Evolutionary conservation across 2,888 invertebrate species (phyloP), one percentile per base, ranked within the genome.

Genomic region (Sialis lutaria): DNA sequence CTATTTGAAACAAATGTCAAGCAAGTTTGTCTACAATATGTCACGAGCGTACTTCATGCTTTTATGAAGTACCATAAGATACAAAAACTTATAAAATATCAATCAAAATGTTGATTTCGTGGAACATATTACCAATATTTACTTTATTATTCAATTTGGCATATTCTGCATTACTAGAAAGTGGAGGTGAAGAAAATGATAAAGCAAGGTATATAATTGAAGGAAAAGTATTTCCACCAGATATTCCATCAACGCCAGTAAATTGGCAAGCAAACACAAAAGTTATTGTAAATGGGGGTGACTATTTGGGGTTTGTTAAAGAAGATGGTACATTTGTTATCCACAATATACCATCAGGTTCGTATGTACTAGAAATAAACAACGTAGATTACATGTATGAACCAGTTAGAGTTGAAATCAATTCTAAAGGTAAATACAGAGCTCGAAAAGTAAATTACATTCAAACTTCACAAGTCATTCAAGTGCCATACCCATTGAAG

Each of bases 371-470:
- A 1, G 97, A 98, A 69, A 79, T 93, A 6, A 69, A 88, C 37
- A 82, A 95, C 66, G 87, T 95, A 0, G 85, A 92, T 60, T 91
- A 81, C 59, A 75, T 84, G 53, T 98, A 93, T 63, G 97, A 98
- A 63, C 87, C 93, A 13, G 81, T 89, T 6, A 73, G 98, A 51
- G 93, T 98, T 1, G 98, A 98, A 69, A 95, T 98, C 50, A 97
- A 91, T 62, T 85, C 89, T 0, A 96, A 93, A 65, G 98, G 98
- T 37, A 98, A 96, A 67, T 89, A 87, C 58, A 74, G 98, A 54
- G 96, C 95, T 1, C 73, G 98, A 42, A 89, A 87, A 69, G 86
- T 98, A 0, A 96, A 95, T 64, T 81, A 86, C 57, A 80, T 98
- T 41, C 95, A 96, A 64, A 90, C 90, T 0, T 83, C 88, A 1